Base-by-base conservation (phyloP, 1,140 invertebrate genomes). In the Papilio aristodemus region DNA sequence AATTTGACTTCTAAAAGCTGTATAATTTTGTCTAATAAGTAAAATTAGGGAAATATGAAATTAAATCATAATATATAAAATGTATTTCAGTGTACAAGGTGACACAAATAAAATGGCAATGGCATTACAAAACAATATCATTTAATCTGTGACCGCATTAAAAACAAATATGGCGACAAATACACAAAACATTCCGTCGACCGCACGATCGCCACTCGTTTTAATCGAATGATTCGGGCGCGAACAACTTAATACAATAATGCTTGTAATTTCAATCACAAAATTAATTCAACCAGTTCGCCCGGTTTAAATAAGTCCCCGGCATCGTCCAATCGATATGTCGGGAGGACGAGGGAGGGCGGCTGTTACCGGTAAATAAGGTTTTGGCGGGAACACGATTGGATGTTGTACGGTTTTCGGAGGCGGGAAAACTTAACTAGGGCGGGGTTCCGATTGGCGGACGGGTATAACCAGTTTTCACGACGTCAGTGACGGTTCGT, bases 261-360 rank as follows among this genome's bases (percentile, higher is more conserved):
- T 75, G 74, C 72, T 83, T 81, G 82, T 87, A 85, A 87, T 87
- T 88, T 86, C 84, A 90, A 87, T 91, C 86, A 89, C 84, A 88
- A 86, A 85, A 86, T 89, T 90, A 90, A 90, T 85, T 85, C 83
- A 78, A 60, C 73, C 60, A 41, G 62, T 50, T 70, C 71, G 82
- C 74, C 84, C 84, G 85, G 80, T 83, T 89, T 89, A 89, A 91
- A 87, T 88, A 89, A 87, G 81, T 64, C 83, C 74, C 76, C 72
- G 70, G 76, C 72, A 68, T 79, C 73, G 80, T 80, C 85, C 83
- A 89, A 91, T 91, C 89, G 87, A 91, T 91, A 89, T 79, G 71
- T 73, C 71, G 71, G 79, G 86, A 77, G 76, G 78, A 78, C 25
- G 70, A 73, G 78, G 78, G 86, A 78, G 85, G 85, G 80, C 78